phyloP scores from a whole-genome alignment of 2,888 invertebrate species.

The Coleophora flavipennella region DNA sequence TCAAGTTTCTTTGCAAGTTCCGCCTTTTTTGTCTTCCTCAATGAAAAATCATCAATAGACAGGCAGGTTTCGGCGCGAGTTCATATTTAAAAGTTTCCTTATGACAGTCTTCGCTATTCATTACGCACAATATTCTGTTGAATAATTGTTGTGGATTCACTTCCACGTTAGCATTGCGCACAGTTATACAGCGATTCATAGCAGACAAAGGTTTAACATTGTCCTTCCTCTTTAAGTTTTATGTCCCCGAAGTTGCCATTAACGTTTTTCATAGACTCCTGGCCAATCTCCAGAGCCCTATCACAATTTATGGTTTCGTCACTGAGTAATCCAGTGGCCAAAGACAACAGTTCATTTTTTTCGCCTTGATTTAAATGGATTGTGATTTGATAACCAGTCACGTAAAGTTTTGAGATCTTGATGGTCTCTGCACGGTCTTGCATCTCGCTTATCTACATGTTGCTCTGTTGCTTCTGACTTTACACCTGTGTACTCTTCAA shows the following conservation, averaged over 20 bases:
- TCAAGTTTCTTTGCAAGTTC: slow-evolving; percentile 1
- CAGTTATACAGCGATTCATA: neutral
- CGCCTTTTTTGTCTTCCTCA: slow-evolving; percentile 2
- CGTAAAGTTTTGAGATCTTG: slow-evolving; percentile 9
- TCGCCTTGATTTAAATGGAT: too few species aligned
- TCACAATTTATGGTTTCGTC: slow-evolving; percentile 2
- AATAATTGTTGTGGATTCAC: slow-evolving; percentile 1
- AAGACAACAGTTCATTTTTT: neutral
- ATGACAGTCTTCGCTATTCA: neutral
- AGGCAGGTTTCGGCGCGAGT: neutral
- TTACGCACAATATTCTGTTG: slow-evolving; percentile 1
- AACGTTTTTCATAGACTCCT: neutral
- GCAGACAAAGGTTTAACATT: slow-evolving; percentile 2
- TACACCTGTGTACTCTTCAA: slow-evolving; percentile 6
- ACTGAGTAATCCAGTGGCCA: slow-evolving; percentile 1
- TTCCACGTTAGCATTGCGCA: neutral
- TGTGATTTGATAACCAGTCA: neutral
- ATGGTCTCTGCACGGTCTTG: slow-evolving; percentile 12
- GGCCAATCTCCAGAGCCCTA: slow-evolving; percentile 2
- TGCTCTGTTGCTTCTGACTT: slow-evolving; percentile 9
- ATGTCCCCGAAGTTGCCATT: neutral
- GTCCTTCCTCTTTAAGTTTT: slow-evolving; percentile 1
- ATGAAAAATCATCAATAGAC: slow-evolving; percentile 1
- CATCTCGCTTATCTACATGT: slow-evolving; percentile 14
- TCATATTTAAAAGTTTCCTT: too few species aligned